Conservation (phyloP, 2,888 invertebrate species). For the Portevinia maculata region DNA sequence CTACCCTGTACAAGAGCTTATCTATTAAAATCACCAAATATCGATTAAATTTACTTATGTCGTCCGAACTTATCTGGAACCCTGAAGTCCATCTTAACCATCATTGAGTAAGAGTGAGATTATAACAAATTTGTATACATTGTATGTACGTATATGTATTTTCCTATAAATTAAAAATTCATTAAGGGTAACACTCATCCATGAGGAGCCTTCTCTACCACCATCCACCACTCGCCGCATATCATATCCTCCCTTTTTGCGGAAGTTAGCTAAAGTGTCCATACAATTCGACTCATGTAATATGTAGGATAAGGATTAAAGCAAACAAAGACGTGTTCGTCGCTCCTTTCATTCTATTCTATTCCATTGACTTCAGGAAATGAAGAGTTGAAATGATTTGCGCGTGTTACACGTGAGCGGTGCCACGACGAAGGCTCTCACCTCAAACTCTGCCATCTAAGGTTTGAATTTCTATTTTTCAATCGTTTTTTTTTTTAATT, state of each 20-base stretch:
- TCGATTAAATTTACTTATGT: no score
- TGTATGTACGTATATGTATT: no score
- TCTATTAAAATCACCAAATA: no score
- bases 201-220: background rate
- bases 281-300: slow-evolving; percentile 63
- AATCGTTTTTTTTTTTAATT: slow-evolving; percentile 20
- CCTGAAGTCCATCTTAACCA: no score
- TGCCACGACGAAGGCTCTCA: slow-evolving; percentile 60
- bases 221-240: background rate
- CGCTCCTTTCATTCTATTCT: slow-evolving; percentile 35
- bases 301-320: slow-evolving; percentile 64
- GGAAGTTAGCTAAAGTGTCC: slow-evolving; percentile 66
- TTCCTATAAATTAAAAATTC: background rate
- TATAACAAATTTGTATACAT: no score
- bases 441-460: slow-evolving; percentile 67
- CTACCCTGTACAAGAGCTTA: no score
- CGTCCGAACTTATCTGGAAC: no score
- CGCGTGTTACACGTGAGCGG: slow-evolving; percentile 70
- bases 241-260: slow-evolving; percentile 27
- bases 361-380: slow-evolving; percentile 65
- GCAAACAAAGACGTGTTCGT: slow-evolving; percentile 52
- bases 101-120: no score
- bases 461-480: slow-evolving; percentile 65
- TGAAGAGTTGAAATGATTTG: slow-evolving; percentile 65
- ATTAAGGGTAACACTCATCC: background rate